A percentile compares a stretch with the other conserved stretches of the same genome.
Evolutionary conservation across 2,113 vertebrate species (phyloP).

Genomic region (Ailuropoda melanoleuca): DNA sequence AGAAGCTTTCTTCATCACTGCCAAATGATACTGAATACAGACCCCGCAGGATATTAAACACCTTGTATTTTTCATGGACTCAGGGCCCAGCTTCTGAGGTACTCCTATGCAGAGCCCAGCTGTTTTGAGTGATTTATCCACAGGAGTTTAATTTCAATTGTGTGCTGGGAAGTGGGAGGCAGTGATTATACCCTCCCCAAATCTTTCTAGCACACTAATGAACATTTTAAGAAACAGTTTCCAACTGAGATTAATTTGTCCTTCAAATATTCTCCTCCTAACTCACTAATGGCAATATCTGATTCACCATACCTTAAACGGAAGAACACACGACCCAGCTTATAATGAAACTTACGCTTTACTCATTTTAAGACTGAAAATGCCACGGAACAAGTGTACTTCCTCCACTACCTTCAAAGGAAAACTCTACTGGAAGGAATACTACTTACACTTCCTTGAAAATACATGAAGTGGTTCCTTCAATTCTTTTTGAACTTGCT

Average conservation of each 20-base stretch:
- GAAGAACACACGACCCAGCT: constrained; percentile 10
- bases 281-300: constrained; percentile 60
- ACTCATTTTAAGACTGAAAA: constrained; percentile 37
- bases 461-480: background rate
- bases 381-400: background rate
- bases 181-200: constrained; percentile 66
- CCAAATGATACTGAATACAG: constrained; percentile 54
- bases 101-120: constrained; percentile 41
- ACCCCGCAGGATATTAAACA: constrained; percentile 52
- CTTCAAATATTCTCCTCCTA: constrained; percentile 66
- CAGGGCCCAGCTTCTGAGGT: constrained; percentile 13
- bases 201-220: constrained; percentile 66
- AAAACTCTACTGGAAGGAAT: background rate
- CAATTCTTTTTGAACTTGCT: background rate
- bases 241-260: constrained; percentile 74
- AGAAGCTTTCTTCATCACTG: constrained; percentile 21
- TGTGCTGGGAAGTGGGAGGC: constrained; percentile 47
- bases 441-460: background rate
- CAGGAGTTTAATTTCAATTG: constrained; percentile 76
- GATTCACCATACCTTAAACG: constrained; percentile 53
- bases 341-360: background rate
- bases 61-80: constrained; percentile 23
- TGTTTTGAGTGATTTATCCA: constrained; percentile 70
- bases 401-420: background rate
- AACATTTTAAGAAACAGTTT: constrained; percentile 69